phyloP scores from a whole-genome alignment of 1,140 invertebrate genomes.

The Heliconius melpomene region DNA sequence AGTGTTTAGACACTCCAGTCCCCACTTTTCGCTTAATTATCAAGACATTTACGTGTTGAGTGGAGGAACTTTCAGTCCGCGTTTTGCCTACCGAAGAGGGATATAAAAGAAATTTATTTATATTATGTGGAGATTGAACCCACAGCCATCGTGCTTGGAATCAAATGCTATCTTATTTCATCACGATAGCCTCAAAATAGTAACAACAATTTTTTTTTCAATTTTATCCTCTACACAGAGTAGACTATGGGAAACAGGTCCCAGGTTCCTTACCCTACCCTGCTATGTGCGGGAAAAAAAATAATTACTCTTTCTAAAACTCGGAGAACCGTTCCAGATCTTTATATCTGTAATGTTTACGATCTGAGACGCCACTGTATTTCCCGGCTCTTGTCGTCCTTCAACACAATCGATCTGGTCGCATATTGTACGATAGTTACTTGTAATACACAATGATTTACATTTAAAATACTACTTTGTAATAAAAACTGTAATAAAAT shows the following conservation, averaged over 20 bases:
- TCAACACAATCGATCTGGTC: not conserved
- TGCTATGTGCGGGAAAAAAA: too few species aligned
- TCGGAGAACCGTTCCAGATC: not conserved
- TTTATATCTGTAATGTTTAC: not conserved
- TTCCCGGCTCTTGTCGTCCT: not conserved
- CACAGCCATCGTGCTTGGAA: too few species aligned
- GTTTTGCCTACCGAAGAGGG: not conserved
- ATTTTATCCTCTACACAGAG: too few species aligned
- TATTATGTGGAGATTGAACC: too few species aligned
- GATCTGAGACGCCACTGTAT: not conserved
- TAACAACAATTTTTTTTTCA: too few species aligned
- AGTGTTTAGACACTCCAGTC: not conserved
- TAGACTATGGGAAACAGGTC: too few species aligned
- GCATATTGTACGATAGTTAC: not conserved
- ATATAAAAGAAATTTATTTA: too few species aligned
- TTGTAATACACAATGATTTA: not conserved
- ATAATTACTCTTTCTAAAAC: not conserved
- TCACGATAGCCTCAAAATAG: too few species aligned
- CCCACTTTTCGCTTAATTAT: not conserved
- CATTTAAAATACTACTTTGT: not conserved
- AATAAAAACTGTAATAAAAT: not conserved
- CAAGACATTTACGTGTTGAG: not conserved
- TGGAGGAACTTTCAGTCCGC: not conserved
- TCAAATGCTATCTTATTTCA: too few species aligned
- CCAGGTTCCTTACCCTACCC: rapidly evolving